Evolutionary conservation across 2,888 invertebrate genomes (phyloP), one percentile per base, ranked within the genome.

Genomic region (Entomobrya multifasciata): DNA sequence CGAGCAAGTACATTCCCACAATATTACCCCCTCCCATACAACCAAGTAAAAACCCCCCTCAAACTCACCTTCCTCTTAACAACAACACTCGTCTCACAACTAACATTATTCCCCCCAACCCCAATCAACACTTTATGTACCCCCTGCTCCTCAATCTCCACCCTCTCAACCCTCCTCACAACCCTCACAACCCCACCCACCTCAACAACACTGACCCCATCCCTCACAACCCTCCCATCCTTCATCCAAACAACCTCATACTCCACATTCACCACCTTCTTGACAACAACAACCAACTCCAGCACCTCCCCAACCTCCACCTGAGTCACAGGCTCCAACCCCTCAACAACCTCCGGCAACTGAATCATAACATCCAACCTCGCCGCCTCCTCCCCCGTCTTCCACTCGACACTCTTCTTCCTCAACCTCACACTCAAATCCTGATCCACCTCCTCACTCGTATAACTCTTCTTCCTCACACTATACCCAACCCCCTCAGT

Each of bases 401-500:
- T 52, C 20, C 49, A 52, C 6, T 62, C 65, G 4, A 22, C 22
- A 93, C 92, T 91, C 92, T 93, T 93, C 4, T 93, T 92, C 90
- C 93, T 94, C 20, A 94, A 91, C 87, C 92, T 92, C 90, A 93
- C 92, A 81, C 92, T 80, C 1, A 88, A 79, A 57, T 91, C 91
- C 49, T 92, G 91, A 87, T 92, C 92, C 57, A 93, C 92, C 91
- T 94, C 94, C 70, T 92, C 92, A 62, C 92, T 92, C 11, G 88
- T 80, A 30, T 90, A 79, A 82, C 93, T 93, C 85, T 92, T 92
- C 91, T 93, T 94, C 89, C 92, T 92, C 36, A 93, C 87, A 77
- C 93, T 92, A 60, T 93, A 90, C 49, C 92, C 92, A 0, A 94
- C 92, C 30, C 92, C 92, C 62, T 93, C 93, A 88, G 94, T 94